Evolutionary conservation across 2,113 vertebrate species (phyloP), one percentile per base, ranked within the genome.

Genomic region (Andinoacara biseriatus): DNA sequence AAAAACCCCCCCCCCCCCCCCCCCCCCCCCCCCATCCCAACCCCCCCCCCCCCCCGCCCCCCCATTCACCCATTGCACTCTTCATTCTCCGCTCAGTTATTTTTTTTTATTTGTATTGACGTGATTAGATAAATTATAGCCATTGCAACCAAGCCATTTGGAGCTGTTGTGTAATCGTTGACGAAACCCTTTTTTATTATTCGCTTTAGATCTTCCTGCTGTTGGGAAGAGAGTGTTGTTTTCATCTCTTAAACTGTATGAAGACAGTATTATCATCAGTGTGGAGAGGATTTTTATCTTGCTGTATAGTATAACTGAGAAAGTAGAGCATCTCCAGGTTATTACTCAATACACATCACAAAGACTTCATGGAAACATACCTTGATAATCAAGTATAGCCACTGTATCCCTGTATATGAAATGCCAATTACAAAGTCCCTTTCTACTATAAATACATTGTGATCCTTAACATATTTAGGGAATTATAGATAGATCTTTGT

Each of bases 331-430:
- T 89, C 80, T 79, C 43, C 81, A 83, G 80, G 87, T 80, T 88
- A 90, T 78, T 91, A 60, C 58, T 79, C 59, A 46, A 67, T n/a
- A 72, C 81, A 60, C 85, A 78, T 91, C 86, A 88, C 92, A 85
- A 76, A 83, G 84, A 88, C 58, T 90, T 86, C 84, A 91, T 92
- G 87, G 89, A 75, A 92, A 83, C 86, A 35, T 92, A 91, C 88
- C 85, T 89, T 91, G 91, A 94, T 94, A 94, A 92, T 92, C 92
- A 90, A 93, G 74, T 94, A 94, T 94, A 94, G 91, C 89, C 79
- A 91, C 89, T 87, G 81, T 94, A 93, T 90, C 89, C 90, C 74
- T 93, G 92, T 94, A 92, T 90, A 94, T 94, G 88, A 93, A 93
- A 90, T 84, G 81, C 87, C 91, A 87, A 87, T 79, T 91, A 90